Evolutionary conservation across 2,888 invertebrate species (phyloP).

Genomic region (Cinara cedri): DNA sequence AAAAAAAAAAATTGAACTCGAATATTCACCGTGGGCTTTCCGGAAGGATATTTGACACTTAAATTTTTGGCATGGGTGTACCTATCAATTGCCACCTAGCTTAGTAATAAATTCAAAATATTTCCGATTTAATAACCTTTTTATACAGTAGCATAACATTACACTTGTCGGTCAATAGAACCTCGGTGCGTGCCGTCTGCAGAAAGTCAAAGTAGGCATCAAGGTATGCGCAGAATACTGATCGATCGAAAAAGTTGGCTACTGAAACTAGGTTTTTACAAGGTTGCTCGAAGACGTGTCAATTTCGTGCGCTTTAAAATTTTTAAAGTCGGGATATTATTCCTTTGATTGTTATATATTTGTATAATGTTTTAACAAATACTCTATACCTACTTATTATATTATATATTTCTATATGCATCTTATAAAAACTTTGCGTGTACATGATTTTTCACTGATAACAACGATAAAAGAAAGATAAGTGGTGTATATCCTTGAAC

Average conservation of each 20-base stretch:
- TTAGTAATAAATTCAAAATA: background rate
- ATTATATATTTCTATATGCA: too few species aligned
- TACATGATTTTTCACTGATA: constrained; percentile 9
- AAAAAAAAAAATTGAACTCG: background rate
- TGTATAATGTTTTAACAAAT: too few species aligned
- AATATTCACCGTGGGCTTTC: background rate
- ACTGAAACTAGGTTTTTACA: constrained; percentile 24
- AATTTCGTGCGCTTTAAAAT: background rate
- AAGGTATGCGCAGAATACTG: constrained; percentile 30
- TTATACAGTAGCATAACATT: background rate
- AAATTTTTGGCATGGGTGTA: background rate
- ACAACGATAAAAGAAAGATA: background rate
- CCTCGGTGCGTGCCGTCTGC: constrained; percentile 18
- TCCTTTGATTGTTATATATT: background rate
- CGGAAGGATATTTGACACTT: background rate
- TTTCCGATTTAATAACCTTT: constrained; percentile 11
- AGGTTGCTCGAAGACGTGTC: constrained; percentile 28
- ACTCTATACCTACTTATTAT: too few species aligned
- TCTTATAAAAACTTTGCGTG: too few species aligned
- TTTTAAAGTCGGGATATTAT: background rate
- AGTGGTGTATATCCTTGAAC: constrained; percentile 14
- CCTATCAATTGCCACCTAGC: background rate
- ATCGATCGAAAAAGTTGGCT: constrained; percentile 34
- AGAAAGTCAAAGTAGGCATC: constrained; percentile 38
- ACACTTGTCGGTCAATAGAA: constrained; percentile 10